Conservation (phyloP, 2,113 vertebrate species). For the Morone chrysops region DNA sequence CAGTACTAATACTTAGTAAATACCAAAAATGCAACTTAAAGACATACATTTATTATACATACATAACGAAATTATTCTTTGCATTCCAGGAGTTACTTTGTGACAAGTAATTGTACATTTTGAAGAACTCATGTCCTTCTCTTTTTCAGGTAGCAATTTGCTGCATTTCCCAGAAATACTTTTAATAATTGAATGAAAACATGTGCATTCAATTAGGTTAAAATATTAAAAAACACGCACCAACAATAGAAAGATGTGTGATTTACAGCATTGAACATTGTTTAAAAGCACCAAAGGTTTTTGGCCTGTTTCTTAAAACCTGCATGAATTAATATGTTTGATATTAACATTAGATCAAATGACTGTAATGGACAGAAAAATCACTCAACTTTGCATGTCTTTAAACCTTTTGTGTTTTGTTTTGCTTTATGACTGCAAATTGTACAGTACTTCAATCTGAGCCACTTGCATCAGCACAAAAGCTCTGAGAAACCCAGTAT, state of each 20-base stretch:
- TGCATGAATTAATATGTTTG: not conserved
- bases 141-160: not conserved
- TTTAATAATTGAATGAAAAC: not conserved
- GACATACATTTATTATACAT: too few relatives aligned
- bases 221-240: too few relatives aligned
- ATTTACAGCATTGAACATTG: too few relatives aligned
- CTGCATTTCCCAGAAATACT: not conserved
- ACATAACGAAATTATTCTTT: not conserved
- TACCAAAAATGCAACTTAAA: too few relatives aligned
- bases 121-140: not conserved
- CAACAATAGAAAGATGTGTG: too few relatives aligned
- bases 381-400: not conserved
- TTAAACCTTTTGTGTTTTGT: too few relatives aligned
- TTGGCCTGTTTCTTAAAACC: not conserved
- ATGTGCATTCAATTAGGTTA: not conserved
- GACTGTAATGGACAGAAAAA: not conserved
- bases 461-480: not conserved
- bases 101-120: not conserved
- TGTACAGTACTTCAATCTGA: not conserved
- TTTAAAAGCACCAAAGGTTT: too few relatives aligned
- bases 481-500: not conserved
- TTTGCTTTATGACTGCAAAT: not conserved
- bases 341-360: not conserved
- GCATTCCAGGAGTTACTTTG: not conserved
- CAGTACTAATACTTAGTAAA: too few relatives aligned